These are phyloP conservation scores for Leptodirus hochenwartii DNA, from an alignment of 2,888 invertebrate species.

Conservation along the genomic window DNA sequence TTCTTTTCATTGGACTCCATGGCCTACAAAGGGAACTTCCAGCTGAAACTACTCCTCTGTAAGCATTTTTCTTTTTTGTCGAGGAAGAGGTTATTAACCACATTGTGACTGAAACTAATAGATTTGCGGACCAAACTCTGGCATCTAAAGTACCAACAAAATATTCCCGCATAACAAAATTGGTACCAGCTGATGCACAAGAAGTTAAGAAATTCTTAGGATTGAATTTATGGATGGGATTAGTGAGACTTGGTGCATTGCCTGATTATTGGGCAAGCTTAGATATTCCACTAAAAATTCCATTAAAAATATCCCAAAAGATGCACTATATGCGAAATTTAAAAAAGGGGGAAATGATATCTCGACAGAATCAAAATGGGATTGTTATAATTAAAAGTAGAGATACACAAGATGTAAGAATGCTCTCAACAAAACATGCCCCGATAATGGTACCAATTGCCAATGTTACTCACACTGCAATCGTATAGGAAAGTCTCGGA, in stretches of 20 bases:
- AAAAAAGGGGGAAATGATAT: conserved; percentile 15
- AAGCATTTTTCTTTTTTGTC: too few species aligned
- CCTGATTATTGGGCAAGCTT: conserved; percentile 7
- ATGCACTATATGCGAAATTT: conserved; percentile 13
- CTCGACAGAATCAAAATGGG: conserved; percentile 17
- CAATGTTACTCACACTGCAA: too few species aligned
- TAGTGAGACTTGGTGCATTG: conserved; percentile 7
- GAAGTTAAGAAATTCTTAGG: conserved; percentile 10
- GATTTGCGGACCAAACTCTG: too few species aligned
- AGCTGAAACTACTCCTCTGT: too few species aligned
- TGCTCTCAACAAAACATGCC: conserved; percentile 19
- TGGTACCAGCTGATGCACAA: too few species aligned
- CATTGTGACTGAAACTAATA: too few species aligned
- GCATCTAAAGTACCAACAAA: too few species aligned
- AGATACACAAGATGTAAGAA: conserved; percentile 18
- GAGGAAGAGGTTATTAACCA: too few species aligned
- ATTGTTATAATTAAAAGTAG: conserved; percentile 19
- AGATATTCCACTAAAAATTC: conserved; percentile 9
- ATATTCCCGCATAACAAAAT: too few species aligned
- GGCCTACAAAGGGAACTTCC: too few species aligned
- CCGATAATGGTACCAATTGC: conserved; percentile 15
- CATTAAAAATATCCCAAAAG: conserved; percentile 14
- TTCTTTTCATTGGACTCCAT: too few species aligned
- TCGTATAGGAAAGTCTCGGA: too few species aligned
- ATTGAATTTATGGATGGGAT: conserved; percentile 10